Conservation (phyloP, 2,113 vertebrate species). For the Pipra filicauda region DNA sequence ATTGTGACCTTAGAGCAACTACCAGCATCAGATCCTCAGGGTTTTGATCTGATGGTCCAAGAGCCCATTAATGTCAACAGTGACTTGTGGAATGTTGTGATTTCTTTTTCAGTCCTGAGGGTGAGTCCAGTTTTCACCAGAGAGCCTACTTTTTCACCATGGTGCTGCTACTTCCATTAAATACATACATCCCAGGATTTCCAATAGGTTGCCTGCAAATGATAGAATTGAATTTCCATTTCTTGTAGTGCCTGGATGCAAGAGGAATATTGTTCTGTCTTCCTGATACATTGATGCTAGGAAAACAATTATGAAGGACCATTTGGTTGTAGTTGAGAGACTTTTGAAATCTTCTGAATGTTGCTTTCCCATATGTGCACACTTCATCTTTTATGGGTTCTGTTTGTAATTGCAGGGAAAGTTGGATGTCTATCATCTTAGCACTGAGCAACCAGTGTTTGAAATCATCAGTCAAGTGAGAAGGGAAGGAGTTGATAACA, state of each 20-base stretch:
- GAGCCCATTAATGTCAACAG: not conserved
- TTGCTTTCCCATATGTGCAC: not conserved
- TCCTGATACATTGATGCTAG: not conserved
- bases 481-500: slow-evolving; percentile 60
- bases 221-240: not conserved
- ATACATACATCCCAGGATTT: not conserved
- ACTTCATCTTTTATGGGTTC: not conserved
- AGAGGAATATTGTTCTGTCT: not conserved
- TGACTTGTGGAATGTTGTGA: not conserved
- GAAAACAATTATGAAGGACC: not conserved
- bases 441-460: slow-evolving; percentile 67
- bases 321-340: not conserved
- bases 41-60: not conserved
- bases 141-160: not conserved
- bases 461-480: slow-evolving; percentile 72
- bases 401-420: slow-evolving; percentile 61
- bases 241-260: not conserved
- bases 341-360: not conserved
- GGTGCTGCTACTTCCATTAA: not conserved
- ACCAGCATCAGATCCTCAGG: not conserved
- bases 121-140: not conserved
- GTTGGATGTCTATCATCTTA: slow-evolving; percentile 66
- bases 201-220: not conserved
- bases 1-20: not conserved
- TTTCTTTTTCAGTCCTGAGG: not conserved